These are phyloP conservation scores for Nasonia longicornis DNA, from an alignment of 1,140 invertebrate species.

Conservation along the genomic window DNA sequence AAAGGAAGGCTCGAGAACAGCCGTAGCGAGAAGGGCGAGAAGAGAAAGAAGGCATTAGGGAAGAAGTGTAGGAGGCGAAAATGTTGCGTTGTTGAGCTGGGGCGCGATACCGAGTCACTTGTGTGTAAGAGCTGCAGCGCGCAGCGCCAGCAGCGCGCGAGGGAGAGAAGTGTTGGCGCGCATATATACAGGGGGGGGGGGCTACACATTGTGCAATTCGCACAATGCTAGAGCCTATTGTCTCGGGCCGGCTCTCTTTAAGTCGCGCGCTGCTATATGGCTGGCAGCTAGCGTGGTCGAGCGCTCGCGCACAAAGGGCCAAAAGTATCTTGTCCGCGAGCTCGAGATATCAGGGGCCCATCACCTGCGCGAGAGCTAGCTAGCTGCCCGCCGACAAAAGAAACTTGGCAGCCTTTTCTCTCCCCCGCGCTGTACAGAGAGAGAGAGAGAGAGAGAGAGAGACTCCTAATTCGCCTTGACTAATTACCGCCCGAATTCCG, in stretches of 20 bases:
- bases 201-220: background rate
- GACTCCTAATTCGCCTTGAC: background rate
- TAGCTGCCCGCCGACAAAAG: background rate
- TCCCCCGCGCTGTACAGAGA: too few species aligned
- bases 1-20: background rate
- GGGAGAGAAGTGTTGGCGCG: background rate
- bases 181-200: background rate
- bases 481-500: background rate
- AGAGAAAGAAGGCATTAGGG: slow-evolving; percentile 5
- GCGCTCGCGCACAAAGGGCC: background rate
- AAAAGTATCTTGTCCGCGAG: background rate
- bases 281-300: background rate
- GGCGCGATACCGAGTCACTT: background rate
- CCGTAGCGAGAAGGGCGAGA: background rate
- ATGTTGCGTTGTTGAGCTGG: background rate
- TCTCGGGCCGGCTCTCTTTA: background rate
- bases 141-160: background rate
- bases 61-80: background rate
- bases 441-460: too few species aligned
- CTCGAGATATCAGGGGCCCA: background rate
- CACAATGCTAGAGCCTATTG: background rate
- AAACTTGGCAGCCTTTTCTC: background rate
- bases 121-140: background rate
- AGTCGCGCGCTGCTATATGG: background rate
- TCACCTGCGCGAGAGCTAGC: background rate